Base-by-base conservation (phyloP, 2,113 vertebrate species). In the Erpornis zantholeuca region DNA sequence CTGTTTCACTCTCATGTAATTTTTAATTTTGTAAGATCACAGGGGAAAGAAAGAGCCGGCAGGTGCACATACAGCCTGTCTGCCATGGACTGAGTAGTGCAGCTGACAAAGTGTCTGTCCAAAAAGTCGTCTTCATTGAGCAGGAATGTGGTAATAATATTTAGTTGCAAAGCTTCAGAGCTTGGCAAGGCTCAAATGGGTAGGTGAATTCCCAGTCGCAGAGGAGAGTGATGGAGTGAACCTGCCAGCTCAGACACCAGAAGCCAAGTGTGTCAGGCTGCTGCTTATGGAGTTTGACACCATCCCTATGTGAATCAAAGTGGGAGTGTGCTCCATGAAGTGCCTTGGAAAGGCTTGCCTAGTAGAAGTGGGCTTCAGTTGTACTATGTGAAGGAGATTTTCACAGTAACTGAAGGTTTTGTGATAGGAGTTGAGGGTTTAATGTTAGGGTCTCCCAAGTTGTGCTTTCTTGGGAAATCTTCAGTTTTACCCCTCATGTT, bases 21-120 rank as follows among this genome's bases (percentile, higher is more conserved):
- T 94, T 84, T 94, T 63, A 61, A 36, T 81, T 82, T 80, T 83
- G 66, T 76, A 77, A 92, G 75, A 85, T 76, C 85, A 82, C 45
- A 40, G 35, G 68, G 40, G 44, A 82, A 86, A 59, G 50, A 68
- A 87, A 29, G 56, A 77, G 70, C 57, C 70, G 79, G 47, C 63
- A 72, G 71, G 82, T 92, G 92, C n/a, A 71, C 13, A 2, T 44
- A 56, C 85, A 70, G 72, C 33, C 56, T 91, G 73, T 72, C 61
- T 80, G 71, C 76, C 52, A 10, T 16, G 52, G 47, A n/a, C 54
- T 50, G 47, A 60, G 63, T 38, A 78, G 45, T 1, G 2, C 82
- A 90, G 85, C 92, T 92, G 75, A 80, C 82, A 29, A 82, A 80
- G 59, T 2, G 12, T 42, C 50, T 49, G 11, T 86, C 91, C 75